Evolutionary conservation across 2,113 vertebrate genomes (phyloP), one percentile per base, ranked within the genome.

Genomic region (Actenoides lindsayi): DNA sequence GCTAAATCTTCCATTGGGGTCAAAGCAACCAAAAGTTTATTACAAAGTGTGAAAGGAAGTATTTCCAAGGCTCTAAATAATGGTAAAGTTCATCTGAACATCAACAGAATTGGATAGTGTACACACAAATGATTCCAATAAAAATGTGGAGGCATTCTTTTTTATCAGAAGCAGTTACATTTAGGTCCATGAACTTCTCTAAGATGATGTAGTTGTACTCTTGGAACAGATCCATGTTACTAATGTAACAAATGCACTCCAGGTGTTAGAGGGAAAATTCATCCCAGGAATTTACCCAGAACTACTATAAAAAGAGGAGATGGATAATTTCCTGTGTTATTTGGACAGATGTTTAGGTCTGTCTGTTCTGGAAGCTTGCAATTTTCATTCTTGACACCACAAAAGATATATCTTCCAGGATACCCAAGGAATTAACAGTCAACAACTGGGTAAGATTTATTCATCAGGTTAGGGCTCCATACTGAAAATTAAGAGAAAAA

Each of bases 201-300:
- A 67, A 78, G 41, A 87, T 54, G 60, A 91, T 75, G 69, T 75
- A 93, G 67, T 91, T 79, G 21, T 78, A 75, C 20, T 78, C 20
- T 60, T 95, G 90, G 62, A 93, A 77, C 27, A 91, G 46, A 92
- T 79, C 83, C 87, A 69, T 57, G 90, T 90, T 56, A 56, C 88
- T 92, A 83, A 90, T 69, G 65, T 95, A 93, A 91, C 84, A 95
- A 93, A 94, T 91, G 76, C 24, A 83, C 39, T 79, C 82, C 87
- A 97, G 84, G 87, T 97, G 81, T 84, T 87, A 79, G 39, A 90
- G 68, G 41, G 13, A 94, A 94, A 95, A 92, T 78, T 89, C 14
- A 71, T 76, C 39, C 87, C 18, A 87, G 56, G 23, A 89, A 89
- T 94, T 82, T 91, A 46, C 80, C 35, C 83, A 91, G 56, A 87